Evolutionary conservation across 2,888 invertebrate genomes (phyloP).

Genomic region (Drosophila testacea): DNA sequence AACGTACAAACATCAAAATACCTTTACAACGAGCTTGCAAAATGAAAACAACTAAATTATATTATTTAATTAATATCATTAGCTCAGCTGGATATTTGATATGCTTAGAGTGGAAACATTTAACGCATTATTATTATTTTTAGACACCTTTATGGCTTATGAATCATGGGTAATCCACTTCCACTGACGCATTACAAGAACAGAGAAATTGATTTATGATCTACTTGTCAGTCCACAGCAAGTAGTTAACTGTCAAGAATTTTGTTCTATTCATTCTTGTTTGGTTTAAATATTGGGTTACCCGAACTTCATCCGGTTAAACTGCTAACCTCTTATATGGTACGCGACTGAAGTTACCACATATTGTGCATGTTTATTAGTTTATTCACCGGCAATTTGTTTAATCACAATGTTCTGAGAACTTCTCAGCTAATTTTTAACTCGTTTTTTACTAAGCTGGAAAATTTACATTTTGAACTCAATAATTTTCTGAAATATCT

Average conservation of each 20-base stretch:
- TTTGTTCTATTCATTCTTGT: constrained; percentile 17
- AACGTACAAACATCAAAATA: neutral
- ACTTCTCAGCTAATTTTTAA: constrained; percentile 9
- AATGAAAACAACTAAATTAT: neutral
- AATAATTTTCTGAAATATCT: neutral
- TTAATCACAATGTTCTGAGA: constrained; percentile 19
- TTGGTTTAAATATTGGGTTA: constrained; percentile 10
- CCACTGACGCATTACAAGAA: constrained; percentile 46
- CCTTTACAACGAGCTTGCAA: neutral
- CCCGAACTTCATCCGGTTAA: constrained; percentile 68
- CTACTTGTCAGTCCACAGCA: constrained; percentile 38
- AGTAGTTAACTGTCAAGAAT: neutral
- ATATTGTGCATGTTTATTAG: constrained; percentile 67
- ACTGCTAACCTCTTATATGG: constrained; percentile 32
- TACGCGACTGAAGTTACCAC: constrained; percentile 31
- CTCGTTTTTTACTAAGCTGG: neutral
- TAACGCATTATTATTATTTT: constrained; percentile 28
- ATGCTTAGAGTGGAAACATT: constrained; percentile 12
- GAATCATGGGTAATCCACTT: constrained; percentile 44
- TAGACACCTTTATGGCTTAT: constrained; percentile 25
- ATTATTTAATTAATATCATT: constrained; percentile 8
- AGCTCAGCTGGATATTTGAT: constrained; percentile 27
- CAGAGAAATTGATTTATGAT: constrained; percentile 49
- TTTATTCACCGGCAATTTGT: constrained; percentile 67
- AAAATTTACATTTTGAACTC: constrained; percentile 1